phyloP scores from a whole-genome alignment of 2,797 vertebrate genomes.

The Monodelphis domestica region DNA sequence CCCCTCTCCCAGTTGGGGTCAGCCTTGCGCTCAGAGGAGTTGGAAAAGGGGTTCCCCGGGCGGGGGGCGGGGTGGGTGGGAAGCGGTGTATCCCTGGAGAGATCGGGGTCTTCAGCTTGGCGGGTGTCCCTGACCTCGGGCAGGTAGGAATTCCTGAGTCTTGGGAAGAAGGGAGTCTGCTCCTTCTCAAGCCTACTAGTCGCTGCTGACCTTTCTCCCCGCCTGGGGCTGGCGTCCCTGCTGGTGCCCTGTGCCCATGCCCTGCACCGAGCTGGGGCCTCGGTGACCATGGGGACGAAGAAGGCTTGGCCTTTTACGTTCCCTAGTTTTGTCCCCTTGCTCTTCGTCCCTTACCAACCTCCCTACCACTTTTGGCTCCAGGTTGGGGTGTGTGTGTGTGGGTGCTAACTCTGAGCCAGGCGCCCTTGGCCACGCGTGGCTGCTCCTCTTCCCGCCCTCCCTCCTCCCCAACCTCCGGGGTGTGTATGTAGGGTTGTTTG shows the following conservation, averaged over 20 bases:
- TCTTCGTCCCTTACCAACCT: neutral
- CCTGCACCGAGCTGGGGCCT: neutral
- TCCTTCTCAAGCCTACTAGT: neutral
- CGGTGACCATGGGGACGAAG: neutral
- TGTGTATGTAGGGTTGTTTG: slow-evolving; percentile 46
- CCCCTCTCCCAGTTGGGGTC: neutral
- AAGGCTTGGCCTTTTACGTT: neutral
- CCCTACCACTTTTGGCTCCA: slow-evolving; percentile 23
- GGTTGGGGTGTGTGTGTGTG: slow-evolving; percentile 50
- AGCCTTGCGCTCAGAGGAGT: slow-evolving; percentile 52
- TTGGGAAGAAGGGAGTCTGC: neutral
- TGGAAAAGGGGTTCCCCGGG: slow-evolving; percentile 43
- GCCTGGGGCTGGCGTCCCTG: neutral
- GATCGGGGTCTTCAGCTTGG: slow-evolving; percentile 57
- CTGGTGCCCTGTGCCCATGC: neutral
- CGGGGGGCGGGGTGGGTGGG: slow-evolving; percentile 33
- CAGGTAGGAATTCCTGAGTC: neutral
- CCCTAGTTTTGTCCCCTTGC: neutral
- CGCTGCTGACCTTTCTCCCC: neutral
- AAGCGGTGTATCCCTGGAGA: slow-evolving; percentile 21
- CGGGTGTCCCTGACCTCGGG: neutral
- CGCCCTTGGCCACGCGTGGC: slow-evolving; percentile 47
- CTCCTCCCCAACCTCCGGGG: slow-evolving; percentile 49
- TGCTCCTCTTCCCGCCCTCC: slow-evolving; percentile 54
- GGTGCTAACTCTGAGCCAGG: slow-evolving; percentile 31